Base-by-base conservation (phyloP, 2,113 vertebrate genomes). In the Mirza zaza region DNA sequence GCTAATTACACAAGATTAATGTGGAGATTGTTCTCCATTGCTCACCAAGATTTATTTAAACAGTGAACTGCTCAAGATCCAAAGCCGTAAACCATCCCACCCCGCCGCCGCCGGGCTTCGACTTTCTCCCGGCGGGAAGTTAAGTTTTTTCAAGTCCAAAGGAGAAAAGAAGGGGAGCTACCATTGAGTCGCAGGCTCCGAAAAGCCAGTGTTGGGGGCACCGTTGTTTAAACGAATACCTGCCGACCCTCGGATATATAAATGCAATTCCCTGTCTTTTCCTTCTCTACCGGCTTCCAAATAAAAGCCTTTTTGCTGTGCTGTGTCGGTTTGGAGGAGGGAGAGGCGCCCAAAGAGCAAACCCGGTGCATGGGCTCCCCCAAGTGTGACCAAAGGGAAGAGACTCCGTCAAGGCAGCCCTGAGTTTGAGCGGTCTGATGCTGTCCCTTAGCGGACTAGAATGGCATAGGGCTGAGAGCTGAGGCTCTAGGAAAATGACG, bases 1-100 rank as follows among this genome's bases (percentile, higher is more conserved):
- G 97, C 97, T 98, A 98, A 98, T 98, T 98, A 97, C 96, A 73
- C 84, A 90, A 90, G 97, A 97, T 97, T 93, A 97, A 97, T 61
- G 98, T 67, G 96, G 70, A 93, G 93, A 81, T 86, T 48, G 96
- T 85, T 94, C 96, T 95, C 93, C 95, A 1, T 42, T 32, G 97
- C 96, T 93, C 96, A 94, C 90, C 91, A 25, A 63, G 90, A 94
- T 95, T 94, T 68, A 94, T 92, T 97, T 96, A 90, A 96, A 90
- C 73, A 57, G 82, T 45, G 95, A 96, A 92, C 93, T 57, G 83
- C 90, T 32, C 29, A 20, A 90, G 90, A 92, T 57, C 90, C 94
- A 61, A 21, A 73, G 96, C 93, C 55, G 27, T 95, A 91, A 90
- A 94, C 86, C 93, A 95, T 77, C 93, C 91, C 65, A 57, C 76